These are phyloP conservation scores for Aleiodes alternator DNA, from an alignment of 2,888 invertebrate species.

Conservation along the genomic window DNA sequence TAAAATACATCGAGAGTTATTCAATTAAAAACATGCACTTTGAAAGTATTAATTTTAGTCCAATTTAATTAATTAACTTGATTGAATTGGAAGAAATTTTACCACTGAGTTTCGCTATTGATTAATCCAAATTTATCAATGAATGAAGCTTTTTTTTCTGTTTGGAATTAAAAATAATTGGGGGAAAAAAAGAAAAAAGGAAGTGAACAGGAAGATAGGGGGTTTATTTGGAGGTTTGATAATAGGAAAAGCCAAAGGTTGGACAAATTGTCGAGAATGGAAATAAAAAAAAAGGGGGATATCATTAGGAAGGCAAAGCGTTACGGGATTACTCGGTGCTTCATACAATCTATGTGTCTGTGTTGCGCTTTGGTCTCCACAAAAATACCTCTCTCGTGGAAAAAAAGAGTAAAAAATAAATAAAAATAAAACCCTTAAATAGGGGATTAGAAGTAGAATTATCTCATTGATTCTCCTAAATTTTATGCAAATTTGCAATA, in stretches of 20 bases:
- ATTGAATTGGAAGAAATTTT: too few relatives aligned
- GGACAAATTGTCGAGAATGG: conserved; percentile 14
- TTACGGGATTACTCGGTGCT: conserved; percentile 51
- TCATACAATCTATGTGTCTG: conserved; percentile 31
- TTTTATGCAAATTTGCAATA: conserved; percentile 20
- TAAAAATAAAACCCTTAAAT: conserved; percentile 32
- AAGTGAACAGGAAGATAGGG: not conserved
- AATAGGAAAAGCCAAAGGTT: conserved; percentile 23
- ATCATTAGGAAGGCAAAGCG: conserved; percentile 53
- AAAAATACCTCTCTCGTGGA: not conserved
- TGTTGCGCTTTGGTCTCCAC: not conserved
- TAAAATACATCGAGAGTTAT: too few relatives aligned
- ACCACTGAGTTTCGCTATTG: too few relatives aligned
- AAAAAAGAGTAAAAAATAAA: conserved; percentile 30
- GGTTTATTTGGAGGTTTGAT: conserved; percentile 19
- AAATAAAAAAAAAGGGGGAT: conserved; percentile 49
- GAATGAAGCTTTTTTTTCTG: not conserved
- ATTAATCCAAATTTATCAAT: too few relatives aligned
- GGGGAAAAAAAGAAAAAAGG: too few relatives aligned
- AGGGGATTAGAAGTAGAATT: conserved; percentile 32
- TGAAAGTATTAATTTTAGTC: too few relatives aligned
- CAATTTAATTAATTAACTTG: too few relatives aligned
- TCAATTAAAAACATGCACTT: too few relatives aligned
- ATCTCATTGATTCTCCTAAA: conserved; percentile 23
- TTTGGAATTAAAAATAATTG: not conserved